phyloP scores from a whole-genome alignment of 2,888 invertebrate species.

The Mythimna lalbum region DNA sequence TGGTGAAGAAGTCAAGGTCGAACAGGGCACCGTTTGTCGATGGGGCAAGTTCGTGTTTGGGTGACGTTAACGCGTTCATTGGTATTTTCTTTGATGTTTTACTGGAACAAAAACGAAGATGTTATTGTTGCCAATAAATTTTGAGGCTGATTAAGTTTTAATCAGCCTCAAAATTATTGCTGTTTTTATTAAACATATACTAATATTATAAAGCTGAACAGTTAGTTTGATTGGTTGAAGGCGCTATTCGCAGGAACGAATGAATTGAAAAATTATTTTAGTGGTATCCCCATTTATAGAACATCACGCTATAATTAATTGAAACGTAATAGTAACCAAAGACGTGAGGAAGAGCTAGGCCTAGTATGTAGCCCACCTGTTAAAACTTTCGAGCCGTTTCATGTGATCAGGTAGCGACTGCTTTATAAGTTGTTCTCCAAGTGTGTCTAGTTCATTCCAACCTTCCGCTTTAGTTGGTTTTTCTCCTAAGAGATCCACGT shows the following conservation, averaged over 20 bases:
- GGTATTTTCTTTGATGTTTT: slow-evolving; percentile 91
- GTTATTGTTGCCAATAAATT: neutral
- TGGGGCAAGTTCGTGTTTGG: slow-evolving; percentile 73
- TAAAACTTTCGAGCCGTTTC: slow-evolving; percentile 81
- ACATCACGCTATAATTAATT: too few relatives aligned
- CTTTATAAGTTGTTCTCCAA: slow-evolving; percentile 95
- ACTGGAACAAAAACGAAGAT: slow-evolving; percentile 75
- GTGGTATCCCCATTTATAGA: too few relatives aligned
- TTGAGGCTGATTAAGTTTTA: neutral
- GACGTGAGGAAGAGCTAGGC: too few relatives aligned
- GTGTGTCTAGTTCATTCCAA: slow-evolving; percentile 94
- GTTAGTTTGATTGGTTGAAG: too few relatives aligned
- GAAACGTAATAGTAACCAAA: neutral
- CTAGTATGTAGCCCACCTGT: slow-evolving; percentile 71
- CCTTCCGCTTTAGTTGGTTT: slow-evolving; percentile 85
- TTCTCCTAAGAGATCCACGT: slow-evolving; percentile 78
- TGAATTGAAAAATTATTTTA: too few relatives aligned
- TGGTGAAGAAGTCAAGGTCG: slow-evolving; percentile 89
- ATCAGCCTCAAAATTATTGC: too few relatives aligned
- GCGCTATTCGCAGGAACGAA: too few relatives aligned
- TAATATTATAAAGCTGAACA: neutral
- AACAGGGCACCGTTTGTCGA: slow-evolving; percentile 76
- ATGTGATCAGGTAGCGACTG: slow-evolving; percentile 91
- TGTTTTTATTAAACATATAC: too few relatives aligned
- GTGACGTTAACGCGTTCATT: slow-evolving; percentile 91